Percentiles rank a stretch among this genome's conserved stretches.
These are phyloP conservation scores for Rhingia campestris DNA, from an alignment of 2,888 invertebrate genomes.

Conservation along the genomic window DNA sequence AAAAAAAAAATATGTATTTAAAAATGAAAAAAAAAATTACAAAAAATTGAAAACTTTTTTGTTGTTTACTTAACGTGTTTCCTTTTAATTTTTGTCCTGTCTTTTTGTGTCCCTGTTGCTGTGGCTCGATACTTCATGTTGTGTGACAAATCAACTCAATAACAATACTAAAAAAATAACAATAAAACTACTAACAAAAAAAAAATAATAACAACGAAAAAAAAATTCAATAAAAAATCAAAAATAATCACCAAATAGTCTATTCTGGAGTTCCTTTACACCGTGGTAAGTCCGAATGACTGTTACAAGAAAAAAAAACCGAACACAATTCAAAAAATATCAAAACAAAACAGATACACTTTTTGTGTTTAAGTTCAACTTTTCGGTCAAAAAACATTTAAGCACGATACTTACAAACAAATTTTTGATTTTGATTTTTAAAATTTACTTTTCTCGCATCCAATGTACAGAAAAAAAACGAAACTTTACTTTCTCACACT, in stretches of 20 bases:
- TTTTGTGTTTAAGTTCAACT: conserved; percentile 65
- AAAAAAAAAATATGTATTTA: conserved; percentile 46
- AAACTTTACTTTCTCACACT: conserved; percentile 49
- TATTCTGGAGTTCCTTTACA: conserved; percentile 99
- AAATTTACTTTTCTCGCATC: conserved; percentile 61
- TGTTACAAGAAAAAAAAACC: conserved; percentile 75
- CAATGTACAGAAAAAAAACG: conserved; percentile 63
- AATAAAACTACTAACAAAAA: conserved; percentile 70
- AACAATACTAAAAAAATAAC: conserved; percentile 75
- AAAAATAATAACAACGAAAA: conserved; percentile 65
- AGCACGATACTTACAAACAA: conserved; percentile 60
- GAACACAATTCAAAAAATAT: conserved; percentile 66
- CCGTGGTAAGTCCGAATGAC: conserved; percentile 96
- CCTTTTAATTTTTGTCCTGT: conserved; percentile 83
- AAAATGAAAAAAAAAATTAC: conserved; percentile 68
- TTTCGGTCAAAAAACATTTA: conserved; percentile 54
- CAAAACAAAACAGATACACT: conserved; percentile 75
- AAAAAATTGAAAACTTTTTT: conserved; percentile 74
- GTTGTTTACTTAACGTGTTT: conserved; percentile 81
- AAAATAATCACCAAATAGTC: conserved; percentile 86
- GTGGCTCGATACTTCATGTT: conserved; percentile 83
- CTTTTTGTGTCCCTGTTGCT: conserved; percentile 83
- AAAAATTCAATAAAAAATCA: conserved; percentile 76
- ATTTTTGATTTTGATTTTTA: conserved; percentile 24
- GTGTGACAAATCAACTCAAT: conserved; percentile 79